Percentiles rank a stretch among this genome's conserved stretches.
phyloP scores from a whole-genome alignment of 2,113 vertebrate genomes.

The Neolamprologus devosi region DNA sequence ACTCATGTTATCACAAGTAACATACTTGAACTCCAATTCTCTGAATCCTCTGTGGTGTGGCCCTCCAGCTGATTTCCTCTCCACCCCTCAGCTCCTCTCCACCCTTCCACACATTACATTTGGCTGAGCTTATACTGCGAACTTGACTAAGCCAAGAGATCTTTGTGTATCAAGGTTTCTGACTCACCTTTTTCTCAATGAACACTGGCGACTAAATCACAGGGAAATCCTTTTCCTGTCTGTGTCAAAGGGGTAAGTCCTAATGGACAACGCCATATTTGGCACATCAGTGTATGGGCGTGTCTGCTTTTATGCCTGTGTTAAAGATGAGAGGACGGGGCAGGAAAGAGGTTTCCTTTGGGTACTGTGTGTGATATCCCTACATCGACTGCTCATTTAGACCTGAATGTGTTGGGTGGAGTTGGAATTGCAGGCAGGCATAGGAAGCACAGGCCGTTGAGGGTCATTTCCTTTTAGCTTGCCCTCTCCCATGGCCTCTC shows the following conservation, averaged over 20 bases:
- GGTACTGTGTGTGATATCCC: conserved; percentile 9
- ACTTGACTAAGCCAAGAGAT: neutral
- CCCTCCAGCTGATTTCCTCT: neutral
- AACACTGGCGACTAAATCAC: neutral
- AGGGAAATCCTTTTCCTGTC: conserved; percentile 31
- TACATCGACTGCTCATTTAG: neutral
- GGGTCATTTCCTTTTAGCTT: conserved; percentile 55
- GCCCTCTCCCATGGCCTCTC: neutral
- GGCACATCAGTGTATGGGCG: neutral
- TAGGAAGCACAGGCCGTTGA: conserved; percentile 1
- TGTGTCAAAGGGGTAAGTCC: neutral
- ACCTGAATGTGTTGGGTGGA: conserved; percentile 29
- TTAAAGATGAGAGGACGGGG: neutral
- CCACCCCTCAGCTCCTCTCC: neutral
- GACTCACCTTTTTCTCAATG: neutral
- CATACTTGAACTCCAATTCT: conserved; percentile 3
- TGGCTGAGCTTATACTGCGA: conserved; percentile 5
- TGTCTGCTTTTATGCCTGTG: neutral
- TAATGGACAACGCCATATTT: neutral
- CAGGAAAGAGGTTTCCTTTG: conserved; percentile 49
- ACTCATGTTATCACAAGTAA: neutral
- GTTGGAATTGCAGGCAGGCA: neutral
- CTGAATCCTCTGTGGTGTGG: neutral
- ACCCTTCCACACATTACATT: neutral
- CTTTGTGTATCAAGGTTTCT: neutral